These are phyloP conservation scores for Ophioderma brevispina DNA, from an alignment of 35 echinoderm and acorn worm species.

Conservation along the genomic window DNA sequence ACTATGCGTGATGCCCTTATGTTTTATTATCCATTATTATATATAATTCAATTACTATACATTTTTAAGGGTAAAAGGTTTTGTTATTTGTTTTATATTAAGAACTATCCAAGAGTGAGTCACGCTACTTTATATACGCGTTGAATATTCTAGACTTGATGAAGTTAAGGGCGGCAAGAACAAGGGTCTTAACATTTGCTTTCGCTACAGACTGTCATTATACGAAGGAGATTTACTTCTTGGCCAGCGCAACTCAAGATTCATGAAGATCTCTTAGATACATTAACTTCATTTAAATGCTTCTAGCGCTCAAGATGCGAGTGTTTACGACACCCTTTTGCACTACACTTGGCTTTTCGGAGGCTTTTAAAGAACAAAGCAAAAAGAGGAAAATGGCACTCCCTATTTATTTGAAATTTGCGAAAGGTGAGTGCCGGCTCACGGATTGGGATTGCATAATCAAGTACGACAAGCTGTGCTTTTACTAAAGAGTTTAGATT, in stretches of 20 bases:
- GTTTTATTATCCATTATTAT: slow-evolving; percentile 8
- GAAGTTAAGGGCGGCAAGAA: not conserved
- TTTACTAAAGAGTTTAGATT: not conserved
- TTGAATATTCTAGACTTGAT: not conserved
- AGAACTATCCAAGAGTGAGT: not conserved
- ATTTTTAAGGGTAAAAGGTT: not conserved
- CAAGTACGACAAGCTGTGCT: not conserved
- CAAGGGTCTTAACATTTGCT: not conserved
- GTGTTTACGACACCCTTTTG: not conserved
- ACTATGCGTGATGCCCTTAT: not conserved
- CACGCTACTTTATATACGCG: not conserved
- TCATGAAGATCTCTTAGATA: slow-evolving; percentile 5
- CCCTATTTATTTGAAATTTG: not conserved
- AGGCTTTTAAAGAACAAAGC: not conserved
- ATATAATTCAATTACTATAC: slow-evolving; percentile 1
- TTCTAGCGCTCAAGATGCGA: not conserved
- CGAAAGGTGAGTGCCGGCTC: not conserved
- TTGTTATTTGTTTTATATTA: slow-evolving; percentile 2
- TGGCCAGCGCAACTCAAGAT: not conserved
- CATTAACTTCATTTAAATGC: slow-evolving; percentile 1
- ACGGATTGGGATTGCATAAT: not conserved
- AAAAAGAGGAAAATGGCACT: not conserved
- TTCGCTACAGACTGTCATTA: not conserved
- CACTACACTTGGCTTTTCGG: not conserved
- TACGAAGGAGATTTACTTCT: not conserved